These are phyloP conservation scores for Tromatobia lineatoria DNA, from an alignment of 2,888 invertebrate species.

Conservation along the genomic window DNA sequence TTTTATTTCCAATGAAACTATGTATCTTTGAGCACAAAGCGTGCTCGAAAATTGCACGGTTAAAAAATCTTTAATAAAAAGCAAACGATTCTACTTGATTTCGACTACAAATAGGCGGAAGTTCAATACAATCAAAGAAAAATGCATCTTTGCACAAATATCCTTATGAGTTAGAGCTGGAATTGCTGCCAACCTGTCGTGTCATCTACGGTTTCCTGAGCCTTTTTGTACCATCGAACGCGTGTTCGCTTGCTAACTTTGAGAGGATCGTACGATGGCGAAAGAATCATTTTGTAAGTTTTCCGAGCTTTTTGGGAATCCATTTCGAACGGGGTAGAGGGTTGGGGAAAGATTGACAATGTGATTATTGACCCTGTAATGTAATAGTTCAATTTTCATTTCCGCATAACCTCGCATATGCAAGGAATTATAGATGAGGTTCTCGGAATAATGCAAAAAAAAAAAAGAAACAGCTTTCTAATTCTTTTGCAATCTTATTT, in stretches of 20 bases:
- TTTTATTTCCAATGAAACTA: no score
- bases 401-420: no score
- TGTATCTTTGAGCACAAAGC: no score
- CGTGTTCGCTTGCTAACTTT: slow-evolving; percentile 22
- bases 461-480: no score
- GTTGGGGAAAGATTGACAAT: background rate
- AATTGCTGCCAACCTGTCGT: slow-evolving; percentile 14
- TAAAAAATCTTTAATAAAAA: background rate
- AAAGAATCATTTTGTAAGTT: slow-evolving; percentile 19
- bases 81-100: background rate
- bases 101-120: no score
- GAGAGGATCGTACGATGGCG: slow-evolving; percentile 18
- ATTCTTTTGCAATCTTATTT: no score
- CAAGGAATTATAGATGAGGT: no score
- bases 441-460: no score
- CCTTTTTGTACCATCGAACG: slow-evolving; percentile 1
- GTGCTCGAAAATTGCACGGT: no score
- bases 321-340: slow-evolving; percentile 3
- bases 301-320: background rate
- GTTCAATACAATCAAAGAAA: no score
- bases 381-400: background rate
- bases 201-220: background rate
- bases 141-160: no score
- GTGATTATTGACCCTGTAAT: slow-evolving; percentile 1
- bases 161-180: background rate